A percentile compares a stretch with the other conserved stretches of the same genome.
phyloP scores from a whole-genome alignment of 2,888 invertebrate species.

The Eutolmus rufibarbis region DNA sequence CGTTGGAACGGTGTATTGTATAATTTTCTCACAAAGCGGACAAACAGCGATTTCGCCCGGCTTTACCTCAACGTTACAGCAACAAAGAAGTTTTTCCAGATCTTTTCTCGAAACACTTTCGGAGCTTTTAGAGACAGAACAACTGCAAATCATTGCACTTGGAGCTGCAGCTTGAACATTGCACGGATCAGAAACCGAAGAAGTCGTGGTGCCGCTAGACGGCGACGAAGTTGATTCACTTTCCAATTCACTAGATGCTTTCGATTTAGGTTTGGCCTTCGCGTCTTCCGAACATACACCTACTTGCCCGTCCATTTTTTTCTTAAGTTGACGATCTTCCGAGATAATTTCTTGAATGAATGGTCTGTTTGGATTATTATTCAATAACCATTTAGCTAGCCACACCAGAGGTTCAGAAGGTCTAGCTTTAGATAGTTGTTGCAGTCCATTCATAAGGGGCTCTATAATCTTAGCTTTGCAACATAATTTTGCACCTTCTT shows the following conservation, averaged over 20 bases:
- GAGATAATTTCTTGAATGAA: not conserved
- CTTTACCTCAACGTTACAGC: slow-evolving; percentile 7
- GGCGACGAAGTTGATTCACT: not conserved
- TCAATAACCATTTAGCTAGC: not conserved
- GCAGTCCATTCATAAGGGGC: not conserved
- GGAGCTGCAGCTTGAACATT: not conserved
- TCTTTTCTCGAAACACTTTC: not conserved
- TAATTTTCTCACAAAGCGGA: slow-evolving; percentile 5
- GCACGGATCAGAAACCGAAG: not conserved
- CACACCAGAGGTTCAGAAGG: not conserved
- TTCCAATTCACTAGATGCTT: not conserved
- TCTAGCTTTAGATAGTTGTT: not conserved
- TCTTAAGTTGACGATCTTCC: not conserved
- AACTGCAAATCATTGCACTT: not conserved
- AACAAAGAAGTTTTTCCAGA: not conserved
- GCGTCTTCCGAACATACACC: not conserved
- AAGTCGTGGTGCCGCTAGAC: not conserved
- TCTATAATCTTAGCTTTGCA: not conserved
- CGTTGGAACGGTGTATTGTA: slow-evolving; percentile 7
- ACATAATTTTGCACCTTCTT: not conserved
- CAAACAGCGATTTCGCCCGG: not conserved
- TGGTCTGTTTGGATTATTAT: slow-evolving; percentile 6
- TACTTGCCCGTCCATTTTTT: not conserved
- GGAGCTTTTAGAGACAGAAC: not conserved
- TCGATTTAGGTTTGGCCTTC: not conserved